Evolutionary conservation across 2,888 invertebrate species (phyloP), one percentile per base, ranked within the genome.

Genomic region (Drosophila siamana): DNA sequence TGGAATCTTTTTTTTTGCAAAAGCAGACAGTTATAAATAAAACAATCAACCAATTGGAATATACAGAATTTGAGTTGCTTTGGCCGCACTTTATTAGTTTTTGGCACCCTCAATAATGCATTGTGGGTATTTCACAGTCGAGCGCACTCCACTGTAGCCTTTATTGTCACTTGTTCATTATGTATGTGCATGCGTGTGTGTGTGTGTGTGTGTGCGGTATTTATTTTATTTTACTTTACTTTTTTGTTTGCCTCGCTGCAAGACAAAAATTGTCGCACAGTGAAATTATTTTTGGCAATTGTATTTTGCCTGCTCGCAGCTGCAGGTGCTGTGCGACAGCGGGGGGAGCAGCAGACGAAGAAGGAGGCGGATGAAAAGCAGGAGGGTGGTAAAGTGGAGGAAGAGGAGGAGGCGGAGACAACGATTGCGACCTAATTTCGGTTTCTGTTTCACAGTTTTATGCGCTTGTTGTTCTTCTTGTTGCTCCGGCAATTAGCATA

Each of bases 231-330:
- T 47, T 64, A 51, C 56, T 41, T 63, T 9, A 13, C 19, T 47
- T 46, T 46, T 36, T 48, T 38, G 36, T 69, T 54, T 40, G 55
- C 47, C 13, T 33, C 15, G 66, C 33, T 76, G 80, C 80, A 80
- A 59, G 74, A 74, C 36, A 15, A 68, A 81, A 76, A 71, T 67
- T 83, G 80, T 83, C 85, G 67, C 87, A 40, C 46, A 76, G 64
- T 50, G 65, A 88, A 86, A 86, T 86, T 83, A 86, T 83, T 83
- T 83, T 83, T 88, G 88, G 88, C 83, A 83, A 88, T 69, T 86
- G 71, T 86, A 69, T 80, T 80, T 72, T 64, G 62, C 66, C 67
- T 47, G 59, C 40, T 22, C 41, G 59, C 36, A 19, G 68, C 52
- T 52, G 72, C 65, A 67, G 79, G 56, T 62, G 64, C 73, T 67